Base-by-base conservation (phyloP, 2,797 vertebrate species). In the Gadopsis marmoratus region DNA sequence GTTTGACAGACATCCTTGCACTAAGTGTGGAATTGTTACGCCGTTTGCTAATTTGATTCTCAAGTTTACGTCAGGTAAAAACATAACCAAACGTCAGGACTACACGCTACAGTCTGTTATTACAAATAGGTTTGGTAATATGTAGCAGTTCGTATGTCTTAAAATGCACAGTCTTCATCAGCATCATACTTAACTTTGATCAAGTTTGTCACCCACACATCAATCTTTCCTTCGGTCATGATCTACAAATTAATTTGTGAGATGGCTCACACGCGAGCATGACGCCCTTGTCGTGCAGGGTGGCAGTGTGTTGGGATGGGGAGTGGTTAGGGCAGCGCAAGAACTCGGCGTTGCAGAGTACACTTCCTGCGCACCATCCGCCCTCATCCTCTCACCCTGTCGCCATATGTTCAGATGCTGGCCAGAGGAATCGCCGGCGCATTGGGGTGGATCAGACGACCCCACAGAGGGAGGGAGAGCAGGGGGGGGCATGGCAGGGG, bases 401-500 rank as follows among this genome's bases (percentile, higher is more conserved):
- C 92, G 87, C 95, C 95, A 94, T 95, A 94, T 96, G 95, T 95
- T 95, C 94, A 96, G 95, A 96, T 95, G 94, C 95, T 96, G 95
- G 95, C 94, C 94, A 93, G 95, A 95, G 92, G 95, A 96, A 84
- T 95, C 94, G 91, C 94, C 94, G 91, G 92, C 94, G 89, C 94
- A 94, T 92, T 95, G 94, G 94, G 93, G 92, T 90, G 93, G 93
- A 95, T 93, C 94, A 91, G 94, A 94, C 92, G 94, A 95, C 93
- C 94, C 95, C 92, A 92, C 94, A 93, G 94, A 95, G 93, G 94
- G 94, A 95, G 95, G 95, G 95, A 95, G 94, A 94, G 93, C 95
- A 94, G 94, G 95, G 95, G 94, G 94, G 95, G 94, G 94, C 93
- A 92, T 94, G 87, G 94, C 94, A 93, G 94, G 95, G 94, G 94